Conservation (phyloP, 2,797 vertebrate species). For the Botia kubotai region DNA sequence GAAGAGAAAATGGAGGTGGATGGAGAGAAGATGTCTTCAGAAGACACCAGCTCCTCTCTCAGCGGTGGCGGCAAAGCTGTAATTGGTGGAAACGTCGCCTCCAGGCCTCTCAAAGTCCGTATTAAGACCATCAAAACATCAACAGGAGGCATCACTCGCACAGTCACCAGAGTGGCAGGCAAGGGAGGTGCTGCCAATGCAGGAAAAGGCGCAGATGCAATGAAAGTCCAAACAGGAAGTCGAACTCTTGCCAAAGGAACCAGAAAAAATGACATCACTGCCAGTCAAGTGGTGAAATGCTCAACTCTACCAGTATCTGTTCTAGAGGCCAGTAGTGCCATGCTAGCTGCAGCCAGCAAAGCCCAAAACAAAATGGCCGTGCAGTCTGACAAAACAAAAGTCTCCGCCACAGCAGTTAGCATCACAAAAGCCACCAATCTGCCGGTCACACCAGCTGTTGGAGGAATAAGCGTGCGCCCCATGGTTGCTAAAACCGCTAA, state of each 20-base stretch:
- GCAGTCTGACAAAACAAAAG: constrained; percentile 78
- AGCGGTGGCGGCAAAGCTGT: constrained; percentile 68
- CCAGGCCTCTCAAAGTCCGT: constrained; percentile 91
- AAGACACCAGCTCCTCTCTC: background rate
- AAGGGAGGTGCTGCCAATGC: constrained; percentile 69
- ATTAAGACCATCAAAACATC: constrained; percentile 98
- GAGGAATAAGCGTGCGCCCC: constrained; percentile 76
- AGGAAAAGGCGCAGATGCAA: constrained; percentile 71
- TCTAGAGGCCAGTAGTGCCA: constrained; percentile 93
- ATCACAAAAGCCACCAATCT: constrained; percentile 83
- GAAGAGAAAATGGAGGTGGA: constrained; percentile 78
- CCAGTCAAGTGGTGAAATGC: constrained; percentile 64
- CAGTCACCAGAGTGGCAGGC: constrained; percentile 87
- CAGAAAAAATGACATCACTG: constrained; percentile 66
- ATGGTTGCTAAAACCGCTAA: constrained; percentile 84
- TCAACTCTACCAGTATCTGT: constrained; percentile 85
- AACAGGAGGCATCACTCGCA: constrained; percentile 92
- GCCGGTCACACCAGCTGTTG: constrained; percentile 75
- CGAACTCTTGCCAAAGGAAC: constrained; percentile 70
- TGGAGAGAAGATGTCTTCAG: constrained; percentile 61
- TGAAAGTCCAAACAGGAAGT: constrained; percentile 73
- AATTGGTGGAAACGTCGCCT: constrained; percentile 78
- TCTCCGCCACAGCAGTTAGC: constrained; percentile 81
- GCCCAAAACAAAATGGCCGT: constrained; percentile 90
- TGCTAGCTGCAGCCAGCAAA: constrained; percentile 94